Evolutionary conservation across 2,888 invertebrate genomes (phyloP), one percentile per base, ranked within the genome.

Genomic region (Drosophila diplacantha): DNA sequence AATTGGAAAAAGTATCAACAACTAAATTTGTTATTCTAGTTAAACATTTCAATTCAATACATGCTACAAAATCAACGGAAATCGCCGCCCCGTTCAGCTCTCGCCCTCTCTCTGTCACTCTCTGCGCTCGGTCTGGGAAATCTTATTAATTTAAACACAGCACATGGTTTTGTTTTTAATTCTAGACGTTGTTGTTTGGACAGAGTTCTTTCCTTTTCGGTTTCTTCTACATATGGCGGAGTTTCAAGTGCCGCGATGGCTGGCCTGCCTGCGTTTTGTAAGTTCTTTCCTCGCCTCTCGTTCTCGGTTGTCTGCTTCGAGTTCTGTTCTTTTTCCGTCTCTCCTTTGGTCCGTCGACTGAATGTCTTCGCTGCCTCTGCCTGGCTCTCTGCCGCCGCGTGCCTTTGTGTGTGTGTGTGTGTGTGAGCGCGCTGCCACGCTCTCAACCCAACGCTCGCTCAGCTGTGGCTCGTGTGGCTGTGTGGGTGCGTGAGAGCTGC

Each of bases 11-110:
- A 84, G 78, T 82, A 83, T 81, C 84, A 81, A 81, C 80, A 81
- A 84, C 80, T 81, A 80, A 84, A 81, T 84, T 84, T 84, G 84
- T 81, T 81, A 80, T 80, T 84, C 80, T 80, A 80, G 77, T 83
- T 80, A 76, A 80, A 80, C 78, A 71, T 84, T 80, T 82, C 75
- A 71, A 73, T 75, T 79, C 65, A 83, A 79, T 79, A 79, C 83
- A 79, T 79, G 61, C 81, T 83, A 81, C 76, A 81, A 53, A 70
- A 63, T 62, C 60, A 83, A 75, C 67, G 69, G 67, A 83, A 81
- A 75, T 69, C 71, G 79, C 81, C 80, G 78, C 78, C 80, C 76
- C 71, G 64, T 73, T 22, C 64, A 49, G 64, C 64, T 54, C 52
- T 50, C 55, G 29, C 51, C 47, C 59, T 24, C 69, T 52, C 53